A percentile compares a stretch with the other conserved stretches of the same genome.
These are phyloP conservation scores for Miniopterus natalensis DNA, from an alignment of 2,113 vertebrate genomes.

Conservation along the genomic window DNA sequence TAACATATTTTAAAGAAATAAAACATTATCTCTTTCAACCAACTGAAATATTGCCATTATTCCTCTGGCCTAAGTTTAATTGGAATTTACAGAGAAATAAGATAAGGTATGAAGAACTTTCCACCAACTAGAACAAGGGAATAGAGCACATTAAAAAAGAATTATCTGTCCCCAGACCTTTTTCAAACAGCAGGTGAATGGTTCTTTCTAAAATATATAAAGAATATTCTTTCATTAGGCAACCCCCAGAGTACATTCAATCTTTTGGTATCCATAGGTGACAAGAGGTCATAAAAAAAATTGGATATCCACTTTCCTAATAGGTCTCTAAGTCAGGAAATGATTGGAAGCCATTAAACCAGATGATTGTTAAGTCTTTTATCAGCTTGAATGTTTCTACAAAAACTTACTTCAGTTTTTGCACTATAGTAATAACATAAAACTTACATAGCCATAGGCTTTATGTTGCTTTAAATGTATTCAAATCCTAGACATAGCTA, in stretches of 20 bases:
- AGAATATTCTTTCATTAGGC: background rate
- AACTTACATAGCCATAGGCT: background rate
- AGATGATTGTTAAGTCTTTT: conserved; percentile 1
- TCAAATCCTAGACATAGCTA: background rate
- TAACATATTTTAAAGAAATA: conserved; percentile 15
- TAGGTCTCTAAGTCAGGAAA: background rate
- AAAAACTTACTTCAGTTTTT: conserved; percentile 29
- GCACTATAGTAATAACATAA: background rate
- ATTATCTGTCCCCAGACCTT: background rate
- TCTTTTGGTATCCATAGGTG: background rate
- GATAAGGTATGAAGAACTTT: background rate
- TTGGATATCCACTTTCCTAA: background rate
- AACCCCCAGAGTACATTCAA: background rate
- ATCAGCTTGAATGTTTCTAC: conserved; percentile 20
- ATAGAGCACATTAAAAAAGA: background rate
- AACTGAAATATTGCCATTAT: background rate
- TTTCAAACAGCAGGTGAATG: background rate
- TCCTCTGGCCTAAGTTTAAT: background rate
- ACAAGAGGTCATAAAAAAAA: background rate
- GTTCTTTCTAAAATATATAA: background rate
- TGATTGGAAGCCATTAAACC: background rate
- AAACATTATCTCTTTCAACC: background rate
- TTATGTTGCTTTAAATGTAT: conserved; percentile 41
- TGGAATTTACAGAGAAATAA: background rate
- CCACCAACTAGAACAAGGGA: background rate